A percentile compares a stretch with the other conserved stretches of the same genome.
These are phyloP conservation scores for Gymnodraco acuticeps DNA, from an alignment of 2,797 vertebrate genomes.

Conservation along the genomic window DNA sequence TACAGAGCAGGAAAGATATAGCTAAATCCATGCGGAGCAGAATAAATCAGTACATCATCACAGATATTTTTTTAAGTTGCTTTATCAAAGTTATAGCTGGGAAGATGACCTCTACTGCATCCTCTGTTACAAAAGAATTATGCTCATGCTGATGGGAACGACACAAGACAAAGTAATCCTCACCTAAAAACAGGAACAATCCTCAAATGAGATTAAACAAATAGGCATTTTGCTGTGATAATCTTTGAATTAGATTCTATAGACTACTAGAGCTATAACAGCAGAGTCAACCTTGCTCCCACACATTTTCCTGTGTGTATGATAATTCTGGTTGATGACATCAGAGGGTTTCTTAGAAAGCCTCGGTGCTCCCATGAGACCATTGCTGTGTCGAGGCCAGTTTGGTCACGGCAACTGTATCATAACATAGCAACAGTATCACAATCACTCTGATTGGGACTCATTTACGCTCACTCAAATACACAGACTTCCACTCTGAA, in stretches of 20 bases:
- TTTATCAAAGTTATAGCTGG: too few species aligned
- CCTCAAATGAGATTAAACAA: neutral
- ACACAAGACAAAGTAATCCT: neutral
- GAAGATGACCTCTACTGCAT: neutral
- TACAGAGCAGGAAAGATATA: neutral
- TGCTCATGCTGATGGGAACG: neutral
- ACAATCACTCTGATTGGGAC: conserved; percentile 38
- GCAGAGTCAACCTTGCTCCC: neutral
- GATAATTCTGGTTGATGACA: conserved; percentile 59
- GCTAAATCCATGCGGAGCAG: neutral
- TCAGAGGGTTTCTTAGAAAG: conserved; percentile 56
- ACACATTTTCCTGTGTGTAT: conserved; percentile 60
- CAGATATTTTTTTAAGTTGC: neutral
- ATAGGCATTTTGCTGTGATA: too few species aligned
- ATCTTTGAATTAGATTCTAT: neutral
- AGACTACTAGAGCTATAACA: neutral
- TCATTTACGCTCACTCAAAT: neutral
- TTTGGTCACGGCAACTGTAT: conserved; percentile 40
- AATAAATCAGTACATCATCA: neutral
- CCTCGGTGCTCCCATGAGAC: conserved; percentile 32
- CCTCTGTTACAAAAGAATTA: neutral
- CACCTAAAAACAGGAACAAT: too few species aligned
- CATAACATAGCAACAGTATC: conserved; percentile 60
- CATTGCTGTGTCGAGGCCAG: conserved; percentile 30
- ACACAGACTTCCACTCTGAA: neutral